These are phyloP conservation scores for Drosophila biarmipes DNA, from an alignment of 1,140 invertebrate species.

Conservation along the genomic window DNA sequence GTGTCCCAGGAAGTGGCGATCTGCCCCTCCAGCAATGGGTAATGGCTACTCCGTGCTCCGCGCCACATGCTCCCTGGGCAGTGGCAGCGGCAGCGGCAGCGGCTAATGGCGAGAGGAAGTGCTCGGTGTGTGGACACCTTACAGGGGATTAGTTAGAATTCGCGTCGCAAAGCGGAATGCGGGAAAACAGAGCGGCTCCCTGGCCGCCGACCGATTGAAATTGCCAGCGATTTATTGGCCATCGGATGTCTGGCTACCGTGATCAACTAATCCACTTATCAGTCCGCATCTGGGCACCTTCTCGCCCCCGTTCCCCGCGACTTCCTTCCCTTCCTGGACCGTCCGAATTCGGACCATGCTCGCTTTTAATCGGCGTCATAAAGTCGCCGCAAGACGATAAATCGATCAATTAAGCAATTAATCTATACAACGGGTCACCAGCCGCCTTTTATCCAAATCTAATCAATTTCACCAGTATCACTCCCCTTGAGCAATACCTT, in stretches of 20 bases:
- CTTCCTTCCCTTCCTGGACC: not conserved
- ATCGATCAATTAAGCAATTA: constrained; percentile 47
- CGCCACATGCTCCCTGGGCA: too few species aligned
- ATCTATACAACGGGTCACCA: constrained; percentile 69
- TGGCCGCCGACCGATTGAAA: constrained; percentile 56
- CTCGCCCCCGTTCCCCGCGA: not conserved
- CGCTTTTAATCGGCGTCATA: constrained; percentile 44
- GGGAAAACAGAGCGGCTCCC: constrained; percentile 39
- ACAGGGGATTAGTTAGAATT: constrained; percentile 77
- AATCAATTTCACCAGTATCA: constrained; percentile 52
- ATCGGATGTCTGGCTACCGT: constrained; percentile 41
- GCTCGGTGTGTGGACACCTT: constrained; percentile 66
- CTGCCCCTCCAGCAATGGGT: constrained; percentile 24
- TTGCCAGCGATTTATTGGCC: constrained; percentile 64
- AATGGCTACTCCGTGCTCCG: constrained; percentile 1
- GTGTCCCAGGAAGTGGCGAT: constrained; percentile 65
- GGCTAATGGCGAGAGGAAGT: constrained; percentile 53
- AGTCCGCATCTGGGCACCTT: constrained; percentile 1
- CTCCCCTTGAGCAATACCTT: not conserved
- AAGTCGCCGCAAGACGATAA: constrained; percentile 34
- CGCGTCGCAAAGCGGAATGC: constrained; percentile 57
- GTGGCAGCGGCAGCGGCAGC: too few species aligned
- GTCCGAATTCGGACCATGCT: constrained; percentile 7
- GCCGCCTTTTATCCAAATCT: constrained; percentile 82
- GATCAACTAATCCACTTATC: constrained; percentile 68